Percentiles rank a stretch among this genome's conserved stretches.
Conservation (phyloP, 2,797 vertebrate species). For the Sebastes oblongus region DNA sequence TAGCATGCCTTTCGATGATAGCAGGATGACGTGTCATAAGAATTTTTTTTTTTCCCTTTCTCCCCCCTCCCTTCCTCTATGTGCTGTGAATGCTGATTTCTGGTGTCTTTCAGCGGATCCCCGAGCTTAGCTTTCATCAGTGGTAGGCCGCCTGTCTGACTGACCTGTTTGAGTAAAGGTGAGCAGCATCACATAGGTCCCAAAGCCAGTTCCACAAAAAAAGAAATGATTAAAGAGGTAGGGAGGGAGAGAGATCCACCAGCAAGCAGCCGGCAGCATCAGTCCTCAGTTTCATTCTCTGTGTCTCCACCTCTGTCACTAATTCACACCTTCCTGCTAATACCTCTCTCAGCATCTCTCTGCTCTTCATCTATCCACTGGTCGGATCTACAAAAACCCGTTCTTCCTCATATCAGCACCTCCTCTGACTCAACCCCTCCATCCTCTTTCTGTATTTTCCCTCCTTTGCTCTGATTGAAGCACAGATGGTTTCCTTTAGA, state of each 20-base stretch:
- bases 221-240: conserved; percentile 40
- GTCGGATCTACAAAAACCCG: neutral
- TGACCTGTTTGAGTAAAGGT: conserved; percentile 61
- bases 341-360: conserved; percentile 29
- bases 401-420: neutral
- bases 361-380: neutral
- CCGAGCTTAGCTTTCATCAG: conserved; percentile 57
- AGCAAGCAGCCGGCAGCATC: conserved; percentile 18
- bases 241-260: conserved; percentile 11
- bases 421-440: neutral
- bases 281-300: neutral
- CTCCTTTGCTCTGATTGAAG: conserved; percentile 34
- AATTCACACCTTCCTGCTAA: conserved; percentile 19
- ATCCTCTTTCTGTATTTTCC: neutral
- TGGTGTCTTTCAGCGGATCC: conserved; percentile 12
- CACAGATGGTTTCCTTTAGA: conserved; percentile 42
- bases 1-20: conserved; percentile 52
- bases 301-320: conserved; percentile 7
- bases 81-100: conserved; percentile 52
- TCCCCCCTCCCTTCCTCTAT: neutral
- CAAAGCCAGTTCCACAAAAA: conserved; percentile 47
- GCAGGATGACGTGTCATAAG: conserved; percentile 46
- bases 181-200: conserved; percentile 37
- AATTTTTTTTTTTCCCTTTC: conserved; percentile 9
- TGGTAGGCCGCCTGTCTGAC: conserved; percentile 36